phyloP scores from a whole-genome alignment of 2,113 vertebrate species.

The Pseudorectes ferrugineus region DNA sequence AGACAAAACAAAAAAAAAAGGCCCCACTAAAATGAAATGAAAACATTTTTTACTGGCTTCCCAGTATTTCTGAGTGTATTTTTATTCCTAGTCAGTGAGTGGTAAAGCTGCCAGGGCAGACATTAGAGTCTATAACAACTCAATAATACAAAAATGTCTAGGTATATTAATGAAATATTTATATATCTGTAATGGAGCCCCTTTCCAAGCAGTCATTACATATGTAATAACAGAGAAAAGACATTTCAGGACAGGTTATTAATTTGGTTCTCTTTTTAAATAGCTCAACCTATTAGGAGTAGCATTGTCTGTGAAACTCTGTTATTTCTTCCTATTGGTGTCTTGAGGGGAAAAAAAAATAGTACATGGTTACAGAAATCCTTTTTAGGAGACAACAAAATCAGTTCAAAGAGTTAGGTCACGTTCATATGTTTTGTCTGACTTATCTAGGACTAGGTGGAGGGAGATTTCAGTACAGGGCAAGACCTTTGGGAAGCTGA shows the following conservation, averaged over 20 bases:
- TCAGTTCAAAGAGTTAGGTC: background rate
- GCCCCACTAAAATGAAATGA: background rate
- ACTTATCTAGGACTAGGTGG: background rate
- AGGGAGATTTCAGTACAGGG: background rate
- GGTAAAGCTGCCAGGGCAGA: background rate
- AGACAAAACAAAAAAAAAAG: background rate
- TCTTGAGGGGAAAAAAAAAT: background rate
- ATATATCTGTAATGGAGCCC: background rate
- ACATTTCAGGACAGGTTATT: background rate
- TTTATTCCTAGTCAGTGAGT: background rate
- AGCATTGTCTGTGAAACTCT: background rate
- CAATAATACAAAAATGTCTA: background rate
- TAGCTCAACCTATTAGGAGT: background rate
- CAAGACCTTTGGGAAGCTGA: background rate
- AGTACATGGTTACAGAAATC: background rate
- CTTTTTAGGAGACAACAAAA: background rate
- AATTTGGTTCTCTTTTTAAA: background rate
- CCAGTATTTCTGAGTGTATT: background rate
- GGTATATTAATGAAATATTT: background rate
- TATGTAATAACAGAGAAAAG: background rate
- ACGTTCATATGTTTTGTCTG: background rate
- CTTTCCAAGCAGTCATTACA: background rate
- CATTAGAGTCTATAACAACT: background rate
- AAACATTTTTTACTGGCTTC: background rate
- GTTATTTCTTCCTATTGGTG: background rate